Conservation (phyloP, 2,113 vertebrate genomes). For the Sprattus sprattus region DNA sequence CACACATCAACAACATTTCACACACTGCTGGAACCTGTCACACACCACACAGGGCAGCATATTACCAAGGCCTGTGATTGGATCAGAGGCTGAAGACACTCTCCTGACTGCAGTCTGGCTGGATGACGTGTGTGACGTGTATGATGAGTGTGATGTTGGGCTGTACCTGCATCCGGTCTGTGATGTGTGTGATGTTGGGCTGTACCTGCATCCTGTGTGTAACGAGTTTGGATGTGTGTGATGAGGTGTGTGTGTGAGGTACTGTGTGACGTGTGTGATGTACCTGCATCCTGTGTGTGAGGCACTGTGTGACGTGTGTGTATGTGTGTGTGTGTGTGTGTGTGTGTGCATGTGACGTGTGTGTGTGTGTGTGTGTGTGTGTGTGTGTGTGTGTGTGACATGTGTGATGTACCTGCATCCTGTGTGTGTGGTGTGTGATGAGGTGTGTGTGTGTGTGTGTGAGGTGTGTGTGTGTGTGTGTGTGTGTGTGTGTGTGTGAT, state of each 20-base stretch:
- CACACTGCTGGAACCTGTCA: too few relatives aligned
- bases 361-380: too few relatives aligned
- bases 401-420: neutral
- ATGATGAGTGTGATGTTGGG: neutral
- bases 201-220: constrained; percentile 38
- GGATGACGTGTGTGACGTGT: neutral
- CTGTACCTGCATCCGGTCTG: too few relatives aligned
- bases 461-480: neutral
- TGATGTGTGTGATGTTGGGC: neutral
- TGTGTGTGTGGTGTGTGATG: neutral
- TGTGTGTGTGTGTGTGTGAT: neutral
- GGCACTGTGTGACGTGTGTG: neutral
- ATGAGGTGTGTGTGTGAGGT: neutral
- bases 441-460: neutral
- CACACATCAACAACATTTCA: neutral
- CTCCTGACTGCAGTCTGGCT: too few relatives aligned
- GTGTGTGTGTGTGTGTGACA: too few relatives aligned
- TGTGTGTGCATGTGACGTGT: too few relatives aligned
- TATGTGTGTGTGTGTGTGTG: too few relatives aligned
- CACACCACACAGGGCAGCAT: constrained; percentile 29
- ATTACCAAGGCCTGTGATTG: too few relatives aligned
- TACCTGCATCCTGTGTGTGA: constrained; percentile 72
- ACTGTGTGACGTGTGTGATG: constrained; percentile 24
- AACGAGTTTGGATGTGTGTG: too few relatives aligned
- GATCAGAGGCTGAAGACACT: too few relatives aligned